Conservation (phyloP, 1,140 invertebrate species). For the Ceratosolen solmsi region DNA sequence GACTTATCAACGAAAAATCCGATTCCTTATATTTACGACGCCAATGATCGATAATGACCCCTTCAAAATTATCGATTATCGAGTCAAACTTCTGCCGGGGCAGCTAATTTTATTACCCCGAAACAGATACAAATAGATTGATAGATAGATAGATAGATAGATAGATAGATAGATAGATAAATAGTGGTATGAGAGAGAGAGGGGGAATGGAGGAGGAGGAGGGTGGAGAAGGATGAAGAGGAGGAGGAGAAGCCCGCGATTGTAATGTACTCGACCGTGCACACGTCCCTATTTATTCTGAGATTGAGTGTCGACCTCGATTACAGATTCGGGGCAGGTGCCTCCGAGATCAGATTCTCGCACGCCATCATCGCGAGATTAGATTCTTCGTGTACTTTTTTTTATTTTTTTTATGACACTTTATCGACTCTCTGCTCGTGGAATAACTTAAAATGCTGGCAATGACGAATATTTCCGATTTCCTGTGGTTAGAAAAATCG, state of each 20-base stretch:
- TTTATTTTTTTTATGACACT: neutral
- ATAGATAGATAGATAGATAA: neutral
- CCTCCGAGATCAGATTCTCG: neutral
- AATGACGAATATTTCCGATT: neutral
- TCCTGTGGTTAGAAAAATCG: no score
- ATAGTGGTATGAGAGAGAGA: neutral
- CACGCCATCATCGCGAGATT: neutral
- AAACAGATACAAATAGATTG: no score
- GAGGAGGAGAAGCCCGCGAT: neutral
- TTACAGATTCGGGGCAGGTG: conserved; percentile 16
- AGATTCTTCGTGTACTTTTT: neutral
- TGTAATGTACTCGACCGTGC: conserved; percentile 4
- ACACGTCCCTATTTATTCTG: conserved; percentile 8
- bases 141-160: no score
- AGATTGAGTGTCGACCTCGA: neutral
- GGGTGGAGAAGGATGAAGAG: neutral
- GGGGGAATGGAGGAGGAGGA: neutral
- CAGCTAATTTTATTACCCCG: neutral
- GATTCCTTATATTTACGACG: no score
- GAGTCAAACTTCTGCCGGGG: neutral
- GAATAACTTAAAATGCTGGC: neutral
- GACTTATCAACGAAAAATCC: no score
- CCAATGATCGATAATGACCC: no score
- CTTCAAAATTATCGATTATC: no score
- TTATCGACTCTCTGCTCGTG: neutral